A percentile compares a stretch with the other conserved stretches of the same genome.
phyloP scores from a whole-genome alignment of 92 coral and sea anemone genomes.

The Meandrina meandrites region DNA sequence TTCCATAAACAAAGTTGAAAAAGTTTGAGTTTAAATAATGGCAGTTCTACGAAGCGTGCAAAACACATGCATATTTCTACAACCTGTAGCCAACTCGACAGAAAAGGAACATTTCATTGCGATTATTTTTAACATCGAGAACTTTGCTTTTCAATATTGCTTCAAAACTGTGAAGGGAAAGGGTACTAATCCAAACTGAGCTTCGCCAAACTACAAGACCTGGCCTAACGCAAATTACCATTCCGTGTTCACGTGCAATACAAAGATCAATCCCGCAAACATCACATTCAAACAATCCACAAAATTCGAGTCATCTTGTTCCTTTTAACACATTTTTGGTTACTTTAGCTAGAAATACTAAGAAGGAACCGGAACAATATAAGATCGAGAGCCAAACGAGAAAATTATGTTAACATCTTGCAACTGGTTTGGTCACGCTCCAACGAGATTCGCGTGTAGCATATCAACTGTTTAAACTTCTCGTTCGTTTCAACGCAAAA shows the following conservation, averaged over 20 bases:
- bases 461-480: background rate
- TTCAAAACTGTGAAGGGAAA: background rate
- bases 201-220: background rate
- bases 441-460: background rate
- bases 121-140: background rate
- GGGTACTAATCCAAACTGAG: background rate
- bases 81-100: background rate
- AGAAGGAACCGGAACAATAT: too few species aligned
- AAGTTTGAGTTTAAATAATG: background rate
- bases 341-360: background rate
- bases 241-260: slow-evolving; percentile 39
- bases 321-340: background rate
- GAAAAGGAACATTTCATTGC: background rate
- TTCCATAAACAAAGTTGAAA: background rate
- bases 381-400: background rate
- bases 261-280: slow-evolving; percentile 35
- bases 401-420: background rate
- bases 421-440: slow-evolving; percentile 6
- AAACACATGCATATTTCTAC: background rate
- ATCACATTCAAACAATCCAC: background rate
- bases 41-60: background rate
- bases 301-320: background rate
- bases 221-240: background rate
- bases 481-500: background rate
- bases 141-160: background rate